Base-by-base conservation (phyloP, 2,797 vertebrate genomes). In the Scarus forsteni region DNA sequence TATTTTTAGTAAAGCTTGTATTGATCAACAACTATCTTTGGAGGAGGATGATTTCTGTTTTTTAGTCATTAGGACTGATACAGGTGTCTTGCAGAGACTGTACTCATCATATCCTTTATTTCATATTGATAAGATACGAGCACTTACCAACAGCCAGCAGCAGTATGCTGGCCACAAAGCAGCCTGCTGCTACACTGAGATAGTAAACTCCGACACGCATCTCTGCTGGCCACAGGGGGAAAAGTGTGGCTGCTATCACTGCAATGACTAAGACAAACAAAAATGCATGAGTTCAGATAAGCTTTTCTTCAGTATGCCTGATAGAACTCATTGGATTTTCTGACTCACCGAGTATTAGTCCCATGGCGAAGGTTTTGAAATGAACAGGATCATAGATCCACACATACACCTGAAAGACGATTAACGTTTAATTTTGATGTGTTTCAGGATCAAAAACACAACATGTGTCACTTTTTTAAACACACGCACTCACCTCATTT, bases 131-230 rank as follows among this genome's bases (percentile, higher is more conserved):
- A 3, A 39, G n/a, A n/a, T 7, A 6, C n/a, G 91, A 81, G 96
- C 45, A 94, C 98, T 96, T 88, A 99, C 98, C 98, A 2, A 99
- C 94, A 14, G 98, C 98, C 3, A 99, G 95, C 13, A 99, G 96
- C 66, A 99, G 93, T 85, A 99, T 99, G 80, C 98, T 99, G 93
- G 97, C 98, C 10, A 99, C 98, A 27, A 99, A 99, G 85, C 98
- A 99, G 87, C 98, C 98, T 0, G 98, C 98, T 0, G 97, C 97
- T 19, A 99, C 98, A 15, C 98, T 99, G 80, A 99, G 94, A 90
- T 99, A 99, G 94, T 99, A 99, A 66, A 99, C 98, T 38, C 97
- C 98, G 10, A 99, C 98, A 36, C 98, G 95, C 98, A 99, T 99
- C 83, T 99, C 98, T n/a, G 98, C 96, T 0, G 98, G 98, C 98